These are phyloP conservation scores for Taeniopygia guttata DNA, from an alignment of 2,797 vertebrate species.

Conservation along the genomic window DNA sequence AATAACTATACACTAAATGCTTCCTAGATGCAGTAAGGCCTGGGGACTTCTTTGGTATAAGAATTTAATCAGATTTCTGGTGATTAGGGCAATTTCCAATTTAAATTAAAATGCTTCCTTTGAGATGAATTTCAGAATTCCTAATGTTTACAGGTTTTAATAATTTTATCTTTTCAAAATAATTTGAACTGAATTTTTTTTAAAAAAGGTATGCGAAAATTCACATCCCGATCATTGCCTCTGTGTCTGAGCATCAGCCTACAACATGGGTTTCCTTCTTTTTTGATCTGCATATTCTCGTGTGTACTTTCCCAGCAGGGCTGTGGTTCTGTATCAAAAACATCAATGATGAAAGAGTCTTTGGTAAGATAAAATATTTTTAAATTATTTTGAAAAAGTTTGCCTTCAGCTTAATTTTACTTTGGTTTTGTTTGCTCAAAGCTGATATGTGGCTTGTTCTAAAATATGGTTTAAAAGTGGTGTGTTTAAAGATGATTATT, in stretches of 20 bases:
- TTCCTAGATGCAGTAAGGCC: background rate
- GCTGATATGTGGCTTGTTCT: background rate
- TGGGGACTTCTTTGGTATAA: background rate
- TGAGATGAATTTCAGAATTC: slow-evolving; percentile 44
- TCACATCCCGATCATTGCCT: slow-evolving; percentile 99
- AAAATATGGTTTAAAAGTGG: background rate
- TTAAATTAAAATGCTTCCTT: slow-evolving; percentile 10
- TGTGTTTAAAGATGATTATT: background rate
- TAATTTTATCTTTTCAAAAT: slow-evolving; percentile 60
- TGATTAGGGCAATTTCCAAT: background rate
- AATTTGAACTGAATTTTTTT: slow-evolving; percentile 75
- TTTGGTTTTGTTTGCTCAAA: slow-evolving; percentile 4
- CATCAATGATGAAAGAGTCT: slow-evolving; percentile 94
- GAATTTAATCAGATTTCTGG: background rate
- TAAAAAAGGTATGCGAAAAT: slow-evolving; percentile 95
- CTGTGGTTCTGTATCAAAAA: slow-evolving; percentile 99
- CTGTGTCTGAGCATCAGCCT: slow-evolving; percentile 97
- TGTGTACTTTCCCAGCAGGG: slow-evolving; percentile 97
- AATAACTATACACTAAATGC: background rate
- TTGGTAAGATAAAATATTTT: slow-evolving; percentile 81
- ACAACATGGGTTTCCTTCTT: slow-evolving; percentile 99
- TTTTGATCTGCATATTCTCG: slow-evolving; percentile 99
- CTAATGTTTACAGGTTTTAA: slow-evolving; percentile 49
- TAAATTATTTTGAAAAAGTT: slow-evolving; percentile 25
- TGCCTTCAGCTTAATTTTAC: background rate